A percentile compares a stretch with the other conserved stretches of the same genome.
phyloP scores from a whole-genome alignment of 2,888 invertebrate species.

The Pollenia labialis region DNA sequence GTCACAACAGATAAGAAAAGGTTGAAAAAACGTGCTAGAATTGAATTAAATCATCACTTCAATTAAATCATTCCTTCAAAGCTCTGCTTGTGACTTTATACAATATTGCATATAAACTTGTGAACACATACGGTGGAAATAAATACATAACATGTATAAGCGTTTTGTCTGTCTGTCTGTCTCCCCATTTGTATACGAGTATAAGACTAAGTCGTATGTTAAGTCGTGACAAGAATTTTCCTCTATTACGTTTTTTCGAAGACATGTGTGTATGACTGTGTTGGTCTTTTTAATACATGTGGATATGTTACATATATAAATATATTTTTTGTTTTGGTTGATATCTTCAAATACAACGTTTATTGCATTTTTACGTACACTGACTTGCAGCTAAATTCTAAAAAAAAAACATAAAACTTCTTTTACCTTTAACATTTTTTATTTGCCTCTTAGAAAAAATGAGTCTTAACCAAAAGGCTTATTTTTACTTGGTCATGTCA shows the following conservation, averaged over 20 bases:
- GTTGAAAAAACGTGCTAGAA: too few relatives aligned
- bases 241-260: constrained; percentile 35
- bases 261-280: constrained; percentile 24
- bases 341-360: constrained; percentile 27
- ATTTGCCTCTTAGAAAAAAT: not conserved
- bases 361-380: constrained; percentile 20
- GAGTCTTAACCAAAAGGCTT: constrained; percentile 45
- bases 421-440: constrained; percentile 56
- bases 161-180: not conserved
- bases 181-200: not conserved
- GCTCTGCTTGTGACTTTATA: constrained; percentile 9
- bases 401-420: constrained; percentile 30
- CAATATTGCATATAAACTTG: not conserved
- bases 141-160: not conserved
- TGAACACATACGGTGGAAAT: not conserved
- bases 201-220: constrained; percentile 23
- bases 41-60: not conserved
- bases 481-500: constrained; percentile 56
- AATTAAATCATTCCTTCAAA: not conserved
- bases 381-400: constrained; percentile 38
- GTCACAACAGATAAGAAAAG: too few relatives aligned
- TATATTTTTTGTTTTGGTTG: not conserved
- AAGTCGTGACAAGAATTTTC: constrained; percentile 63
- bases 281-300: constrained; percentile 18
- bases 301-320: not conserved